Conservation (phyloP, 2,797 vertebrate species). For the Rhinogobio ventralis region DNA sequence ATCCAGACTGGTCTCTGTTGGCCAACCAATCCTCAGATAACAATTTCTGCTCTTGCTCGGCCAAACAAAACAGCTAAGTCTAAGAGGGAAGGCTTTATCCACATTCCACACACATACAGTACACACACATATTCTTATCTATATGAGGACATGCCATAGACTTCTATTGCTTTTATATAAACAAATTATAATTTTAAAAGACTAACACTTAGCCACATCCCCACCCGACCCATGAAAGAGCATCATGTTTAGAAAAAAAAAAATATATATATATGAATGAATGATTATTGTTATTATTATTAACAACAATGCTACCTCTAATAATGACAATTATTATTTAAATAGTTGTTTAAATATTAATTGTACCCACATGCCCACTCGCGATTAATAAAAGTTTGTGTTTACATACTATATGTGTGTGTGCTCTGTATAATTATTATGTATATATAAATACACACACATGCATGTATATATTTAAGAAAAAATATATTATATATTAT, state of each 20-base stretch:
- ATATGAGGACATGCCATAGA: not conserved
- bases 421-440: no score
- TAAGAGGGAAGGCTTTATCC: not conserved
- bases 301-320: not conserved
- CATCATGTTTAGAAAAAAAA: not conserved
- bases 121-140: not conserved
- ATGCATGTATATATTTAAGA: no score
- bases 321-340: not conserved
- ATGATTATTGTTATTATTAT: not conserved
- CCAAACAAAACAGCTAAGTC: constrained; percentile 20
- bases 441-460: no score
- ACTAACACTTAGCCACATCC: not conserved
- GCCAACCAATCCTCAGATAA: constrained; percentile 27
- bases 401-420: no score
- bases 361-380: no score
- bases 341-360: no score
- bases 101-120: not conserved
- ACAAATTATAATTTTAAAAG: not conserved
- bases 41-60: constrained; percentile 6
- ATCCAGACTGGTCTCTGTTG: constrained; percentile 18
- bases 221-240: not conserved
- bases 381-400: no score
- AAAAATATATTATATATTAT: no score
- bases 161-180: not conserved
- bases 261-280: not conserved